These are phyloP conservation scores for Ceratosolen fusciceps DNA, from an alignment of 1,140 invertebrate species.

Conservation along the genomic window DNA sequence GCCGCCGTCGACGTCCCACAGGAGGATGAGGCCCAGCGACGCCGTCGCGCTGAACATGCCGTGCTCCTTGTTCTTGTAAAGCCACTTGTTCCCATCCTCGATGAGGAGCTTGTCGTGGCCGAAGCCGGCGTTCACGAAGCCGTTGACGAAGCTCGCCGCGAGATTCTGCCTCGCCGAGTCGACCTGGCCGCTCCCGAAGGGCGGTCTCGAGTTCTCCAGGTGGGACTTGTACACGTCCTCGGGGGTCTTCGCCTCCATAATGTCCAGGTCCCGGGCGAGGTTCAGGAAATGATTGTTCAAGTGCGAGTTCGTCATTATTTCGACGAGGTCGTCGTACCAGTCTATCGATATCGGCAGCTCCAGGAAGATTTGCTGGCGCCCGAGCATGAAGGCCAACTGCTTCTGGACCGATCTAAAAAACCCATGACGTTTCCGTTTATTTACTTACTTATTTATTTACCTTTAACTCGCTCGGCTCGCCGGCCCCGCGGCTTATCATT, in stretches of 20 bases:
- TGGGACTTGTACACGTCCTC: constrained; percentile 99
- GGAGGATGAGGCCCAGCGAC: constrained; percentile 91
- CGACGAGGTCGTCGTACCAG: constrained; percentile 91
- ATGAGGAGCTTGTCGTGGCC: constrained; percentile 96
- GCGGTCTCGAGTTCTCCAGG: constrained; percentile 90
- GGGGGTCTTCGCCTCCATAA: constrained; percentile 99
- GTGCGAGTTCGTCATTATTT: constrained; percentile 97
- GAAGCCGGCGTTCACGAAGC: constrained; percentile 99
- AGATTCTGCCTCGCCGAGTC: constrained; percentile 97
- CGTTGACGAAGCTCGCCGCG: constrained; percentile 98
- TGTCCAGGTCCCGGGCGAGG: constrained; percentile 97
- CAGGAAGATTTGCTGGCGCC: constrained; percentile 93
- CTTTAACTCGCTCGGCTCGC: neutral
- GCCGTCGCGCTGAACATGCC: constrained; percentile 98
- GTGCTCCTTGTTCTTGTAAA: constrained; percentile 99
- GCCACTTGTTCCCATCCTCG: constrained; percentile 98
- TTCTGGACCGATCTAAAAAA: constrained; percentile 86
- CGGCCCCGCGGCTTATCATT: neutral
- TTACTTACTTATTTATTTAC: neutral
- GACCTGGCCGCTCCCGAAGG: constrained; percentile 87
- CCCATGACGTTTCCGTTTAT: neutral
- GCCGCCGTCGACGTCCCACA: constrained; percentile 99
- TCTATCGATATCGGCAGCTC: constrained; percentile 80
- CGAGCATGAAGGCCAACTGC: constrained; percentile 97
- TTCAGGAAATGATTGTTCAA: constrained; percentile 97